Evolutionary conservation across 2,888 invertebrate species (phyloP).

Genomic region (Hofmannophila pseudospretella): DNA sequence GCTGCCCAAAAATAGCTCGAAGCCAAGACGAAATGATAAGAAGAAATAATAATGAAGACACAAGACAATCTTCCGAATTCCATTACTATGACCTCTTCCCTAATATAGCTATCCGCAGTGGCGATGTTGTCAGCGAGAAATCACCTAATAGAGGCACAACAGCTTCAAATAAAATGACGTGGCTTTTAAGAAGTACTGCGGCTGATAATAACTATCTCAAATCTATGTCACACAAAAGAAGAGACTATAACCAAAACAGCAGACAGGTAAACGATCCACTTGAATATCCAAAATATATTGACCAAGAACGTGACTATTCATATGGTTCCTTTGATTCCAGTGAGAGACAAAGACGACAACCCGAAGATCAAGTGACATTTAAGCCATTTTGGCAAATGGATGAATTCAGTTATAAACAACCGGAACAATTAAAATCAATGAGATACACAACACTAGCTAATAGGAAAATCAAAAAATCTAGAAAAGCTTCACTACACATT

Average conservation of each 20-base stretch:
- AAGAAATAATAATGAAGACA: constrained; percentile 12
- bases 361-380: constrained; percentile 29
- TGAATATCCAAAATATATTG: constrained; percentile 20
- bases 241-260: constrained; percentile 21
- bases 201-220: constrained; percentile 17
- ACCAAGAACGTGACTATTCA: constrained; percentile 27
- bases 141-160: constrained; percentile 11
- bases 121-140: constrained; percentile 20
- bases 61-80: constrained; percentile 23
- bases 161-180: constrained; percentile 9
- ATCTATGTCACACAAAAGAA: constrained; percentile 15
- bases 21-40: constrained; percentile 20
- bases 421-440: constrained; percentile 39
- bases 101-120: constrained; percentile 35
- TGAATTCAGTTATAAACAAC: constrained; percentile 30
- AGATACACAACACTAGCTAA: constrained; percentile 51
- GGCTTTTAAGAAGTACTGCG: constrained; percentile 16
- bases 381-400: constrained; percentile 61
- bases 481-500: constrained; percentile 20
- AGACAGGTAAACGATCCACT: constrained; percentile 32
- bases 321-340: constrained; percentile 39
- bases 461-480: constrained; percentile 29
- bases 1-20: constrained; percentile 9
- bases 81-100: constrained; percentile 42
- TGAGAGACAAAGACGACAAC: constrained; percentile 41